A percentile compares a stretch with the other conserved stretches of the same genome.
Evolutionary conservation across 2,888 invertebrate genomes (phyloP).

Genomic region (Acanthococcus lagerstroemiae): DNA sequence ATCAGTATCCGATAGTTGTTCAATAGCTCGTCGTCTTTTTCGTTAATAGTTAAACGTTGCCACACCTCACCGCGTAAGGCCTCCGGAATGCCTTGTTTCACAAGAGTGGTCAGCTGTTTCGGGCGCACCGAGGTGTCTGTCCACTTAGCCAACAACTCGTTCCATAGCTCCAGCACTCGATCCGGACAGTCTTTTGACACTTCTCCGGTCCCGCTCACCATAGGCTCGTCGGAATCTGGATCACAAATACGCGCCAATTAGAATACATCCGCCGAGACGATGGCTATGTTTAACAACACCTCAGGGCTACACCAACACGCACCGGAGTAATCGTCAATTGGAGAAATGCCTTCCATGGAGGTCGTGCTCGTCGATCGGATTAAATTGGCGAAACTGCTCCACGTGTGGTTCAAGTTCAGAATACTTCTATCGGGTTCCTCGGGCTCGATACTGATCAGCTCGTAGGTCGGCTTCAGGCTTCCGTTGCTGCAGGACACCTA

Average conservation of each 20-base stretch:
- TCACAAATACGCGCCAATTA: conserved; percentile 34
- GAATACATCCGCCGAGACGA: too few relatives aligned
- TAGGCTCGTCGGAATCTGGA: conserved; percentile 80
- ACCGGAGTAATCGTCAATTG: conserved; percentile 65
- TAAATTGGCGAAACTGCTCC: conserved; percentile 57
- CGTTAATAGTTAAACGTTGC: conserved; percentile 85
- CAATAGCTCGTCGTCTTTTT: conserved; percentile 72
- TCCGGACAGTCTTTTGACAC: conserved; percentile 94
- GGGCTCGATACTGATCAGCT: conserved; percentile 66
- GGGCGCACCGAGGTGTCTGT: conserved; percentile 56
- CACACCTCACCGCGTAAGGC: conserved; percentile 94
- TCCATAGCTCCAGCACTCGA: conserved; percentile 86
- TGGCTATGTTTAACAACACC: background rate
- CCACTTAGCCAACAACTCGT: conserved; percentile 70
- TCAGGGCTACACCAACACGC: too few relatives aligned
- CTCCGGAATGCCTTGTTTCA: conserved; percentile 85
- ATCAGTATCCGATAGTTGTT: conserved; percentile 87
- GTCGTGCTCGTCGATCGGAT: conserved; percentile 62
- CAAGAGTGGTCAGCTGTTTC: conserved; percentile 66
- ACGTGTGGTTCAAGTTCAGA: conserved; percentile 59
- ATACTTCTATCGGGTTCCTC: too few relatives aligned
- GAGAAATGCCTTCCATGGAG: conserved; percentile 63
- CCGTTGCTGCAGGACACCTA: conserved; percentile 13
- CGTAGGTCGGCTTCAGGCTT: conserved; percentile 52
- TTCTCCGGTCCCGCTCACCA: conserved; percentile 93